These are phyloP conservation scores for Fragum fragum DNA, from an alignment of 2,888 invertebrate species.

Conservation along the genomic window DNA sequence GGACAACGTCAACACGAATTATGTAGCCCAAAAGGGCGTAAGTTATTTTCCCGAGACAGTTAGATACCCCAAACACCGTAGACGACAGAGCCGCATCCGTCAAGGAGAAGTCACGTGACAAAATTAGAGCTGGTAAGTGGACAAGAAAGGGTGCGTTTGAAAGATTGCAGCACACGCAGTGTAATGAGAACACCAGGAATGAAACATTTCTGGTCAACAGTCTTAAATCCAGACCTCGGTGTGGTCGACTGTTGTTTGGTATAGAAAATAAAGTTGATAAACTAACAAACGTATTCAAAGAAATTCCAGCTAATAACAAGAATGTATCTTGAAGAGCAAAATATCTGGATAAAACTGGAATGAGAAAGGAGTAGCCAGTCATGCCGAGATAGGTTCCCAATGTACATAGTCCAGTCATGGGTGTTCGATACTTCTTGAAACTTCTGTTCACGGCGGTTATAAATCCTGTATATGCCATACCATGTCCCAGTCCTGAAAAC, in stretches of 20 bases:
- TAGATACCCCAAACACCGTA: slow-evolving; percentile 41
- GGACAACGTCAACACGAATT: slow-evolving; percentile 28
- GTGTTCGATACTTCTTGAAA: slow-evolving; percentile 41
- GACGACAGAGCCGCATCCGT: slow-evolving; percentile 31
- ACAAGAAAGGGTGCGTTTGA: slow-evolving; percentile 48
- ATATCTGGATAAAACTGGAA: slow-evolving; percentile 31
- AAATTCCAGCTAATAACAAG: slow-evolving; percentile 48
- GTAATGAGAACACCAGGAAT: slow-evolving; percentile 30
- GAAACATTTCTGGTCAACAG: background rate
- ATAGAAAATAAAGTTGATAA: slow-evolving; percentile 45
- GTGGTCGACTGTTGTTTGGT: background rate
- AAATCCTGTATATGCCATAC: slow-evolving; percentile 44
- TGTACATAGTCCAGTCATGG: slow-evolving; percentile 40
- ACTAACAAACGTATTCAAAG: slow-evolving; percentile 39
- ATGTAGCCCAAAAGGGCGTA: slow-evolving; percentile 38
- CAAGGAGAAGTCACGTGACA: slow-evolving; percentile 28
- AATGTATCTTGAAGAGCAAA: slow-evolving; percentile 39
- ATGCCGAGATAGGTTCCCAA: slow-evolving; percentile 48
- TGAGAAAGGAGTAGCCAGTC: slow-evolving; percentile 44
- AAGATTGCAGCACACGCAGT: slow-evolving; percentile 42
- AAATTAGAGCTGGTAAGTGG: slow-evolving; percentile 47
- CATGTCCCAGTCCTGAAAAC: slow-evolving; percentile 51
- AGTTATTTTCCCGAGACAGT: slow-evolving; percentile 45
- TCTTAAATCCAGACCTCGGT: background rate
- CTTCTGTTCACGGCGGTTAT: slow-evolving; percentile 43